Conservation (phyloP, 2,797 vertebrate genomes). For the Glyptemys insculpta region DNA sequence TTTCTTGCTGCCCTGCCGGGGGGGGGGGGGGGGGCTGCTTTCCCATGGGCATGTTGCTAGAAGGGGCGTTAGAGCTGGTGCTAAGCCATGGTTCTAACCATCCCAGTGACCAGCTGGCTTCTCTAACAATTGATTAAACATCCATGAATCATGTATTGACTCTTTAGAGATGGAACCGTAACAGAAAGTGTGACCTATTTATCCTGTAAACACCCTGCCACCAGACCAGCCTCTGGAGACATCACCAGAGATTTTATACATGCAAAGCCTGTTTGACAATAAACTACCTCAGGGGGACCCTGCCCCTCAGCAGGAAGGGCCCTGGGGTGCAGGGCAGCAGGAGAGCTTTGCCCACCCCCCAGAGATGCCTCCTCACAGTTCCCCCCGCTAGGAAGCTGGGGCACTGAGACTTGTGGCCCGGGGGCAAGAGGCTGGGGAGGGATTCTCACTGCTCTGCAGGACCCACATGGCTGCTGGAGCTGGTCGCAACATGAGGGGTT, state of each 20-base stretch:
- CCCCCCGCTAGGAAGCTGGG: rapidly evolving
- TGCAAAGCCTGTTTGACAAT: neutral
- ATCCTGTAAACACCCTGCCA: neutral
- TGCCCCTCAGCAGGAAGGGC: neutral
- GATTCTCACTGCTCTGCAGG: neutral
- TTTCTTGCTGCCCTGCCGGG: too few species aligned
- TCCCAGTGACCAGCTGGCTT: too few species aligned
- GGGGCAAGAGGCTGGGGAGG: neutral
- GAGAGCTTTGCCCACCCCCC: too few species aligned
- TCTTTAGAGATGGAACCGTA: neutral
- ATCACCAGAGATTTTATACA: neutral
- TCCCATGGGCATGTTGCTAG: too few species aligned
- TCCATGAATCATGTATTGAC: neutral
- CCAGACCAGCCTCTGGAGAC: neutral
- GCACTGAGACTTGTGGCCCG: neutral
- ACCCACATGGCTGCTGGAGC: neutral
- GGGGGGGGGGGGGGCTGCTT: too few species aligned
- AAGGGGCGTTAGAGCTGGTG: too few species aligned
- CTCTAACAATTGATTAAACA: neutral
- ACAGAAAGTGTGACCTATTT: neutral
- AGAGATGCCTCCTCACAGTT: neutral
- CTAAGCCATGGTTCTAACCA: too few species aligned
- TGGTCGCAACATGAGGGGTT: neutral
- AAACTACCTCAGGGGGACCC: neutral
- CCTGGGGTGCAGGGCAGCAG: too few species aligned